phyloP scores from a whole-genome alignment of 2,113 vertebrate species.

The Amphiprion ocellaris region DNA sequence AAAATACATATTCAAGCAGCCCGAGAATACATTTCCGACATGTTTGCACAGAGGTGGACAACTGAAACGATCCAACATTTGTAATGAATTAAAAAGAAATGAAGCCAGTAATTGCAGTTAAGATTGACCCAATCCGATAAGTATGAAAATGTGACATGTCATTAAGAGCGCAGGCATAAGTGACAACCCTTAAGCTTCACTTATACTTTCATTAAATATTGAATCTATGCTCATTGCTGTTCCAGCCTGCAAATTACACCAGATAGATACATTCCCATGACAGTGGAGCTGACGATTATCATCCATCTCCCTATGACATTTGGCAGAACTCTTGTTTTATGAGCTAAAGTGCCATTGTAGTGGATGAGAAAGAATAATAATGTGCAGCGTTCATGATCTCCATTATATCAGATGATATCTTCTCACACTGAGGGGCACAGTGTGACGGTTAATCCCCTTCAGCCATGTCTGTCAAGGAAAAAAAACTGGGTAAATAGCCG shows the following conservation, averaged over 20 bases:
- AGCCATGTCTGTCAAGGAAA: slow-evolving; percentile 51
- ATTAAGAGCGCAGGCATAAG: slow-evolving; percentile 74
- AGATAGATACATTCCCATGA: slow-evolving; percentile 81
- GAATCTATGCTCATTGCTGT: slow-evolving; percentile 72
- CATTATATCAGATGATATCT: slow-evolving; percentile 72
- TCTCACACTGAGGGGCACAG: slow-evolving; percentile 58
- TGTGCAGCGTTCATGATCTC: slow-evolving; percentile 70
- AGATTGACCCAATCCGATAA: slow-evolving; percentile 75
- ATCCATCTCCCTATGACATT: slow-evolving; percentile 76
- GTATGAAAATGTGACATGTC: slow-evolving; percentile 76
- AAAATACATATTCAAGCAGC: slow-evolving; percentile 22
- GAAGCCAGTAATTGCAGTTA: slow-evolving; percentile 64
- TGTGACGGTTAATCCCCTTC: slow-evolving; percentile 69
- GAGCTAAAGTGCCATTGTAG: slow-evolving; percentile 74
- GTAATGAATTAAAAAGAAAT: slow-evolving; percentile 72
- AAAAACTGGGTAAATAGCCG: slow-evolving; percentile 14
- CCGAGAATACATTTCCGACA: slow-evolving; percentile 7
- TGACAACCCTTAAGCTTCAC: slow-evolving; percentile 82
- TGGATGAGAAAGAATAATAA: slow-evolving; percentile 77
- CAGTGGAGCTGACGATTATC: slow-evolving; percentile 69
- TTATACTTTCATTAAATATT: slow-evolving; percentile 82
- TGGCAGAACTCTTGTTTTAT: slow-evolving; percentile 79
- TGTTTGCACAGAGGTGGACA: slow-evolving; percentile 60
- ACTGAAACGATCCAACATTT: slow-evolving; percentile 63
- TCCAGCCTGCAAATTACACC: slow-evolving; percentile 76